phyloP scores from a whole-genome alignment of 2,113 vertebrate species.

The Coptodon bakossiorum region DNA sequence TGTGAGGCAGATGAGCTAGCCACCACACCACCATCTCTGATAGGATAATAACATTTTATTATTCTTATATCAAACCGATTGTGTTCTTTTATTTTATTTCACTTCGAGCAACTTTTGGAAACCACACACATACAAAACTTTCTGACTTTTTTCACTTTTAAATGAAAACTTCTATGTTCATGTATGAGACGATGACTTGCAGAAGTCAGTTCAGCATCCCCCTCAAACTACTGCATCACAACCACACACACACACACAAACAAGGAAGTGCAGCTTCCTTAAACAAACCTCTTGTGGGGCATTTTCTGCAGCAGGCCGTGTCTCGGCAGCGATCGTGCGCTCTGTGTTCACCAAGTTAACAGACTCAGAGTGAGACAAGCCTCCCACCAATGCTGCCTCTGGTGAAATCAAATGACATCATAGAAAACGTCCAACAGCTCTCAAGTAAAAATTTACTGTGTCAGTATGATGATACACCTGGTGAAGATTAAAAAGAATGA shows the following conservation, averaged over 20 bases:
- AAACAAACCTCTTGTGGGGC: conserved; percentile 36
- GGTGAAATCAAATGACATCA: not conserved
- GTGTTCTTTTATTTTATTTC: not conserved
- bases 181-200: not conserved
- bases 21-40: not conserved
- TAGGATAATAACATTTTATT: not conserved
- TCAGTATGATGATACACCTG: not conserved
- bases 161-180: not conserved
- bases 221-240: rapidly evolving
- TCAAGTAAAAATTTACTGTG: not conserved
- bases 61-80: not conserved
- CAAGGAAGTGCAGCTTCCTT: not conserved
- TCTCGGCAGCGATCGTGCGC: not conserved
- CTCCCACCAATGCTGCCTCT: not conserved
- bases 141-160: not conserved
- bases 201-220: not conserved
- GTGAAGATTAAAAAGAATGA: not conserved
- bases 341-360: not conserved
- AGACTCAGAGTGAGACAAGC: not conserved
- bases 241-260: not conserved
- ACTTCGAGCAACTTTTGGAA: not conserved
- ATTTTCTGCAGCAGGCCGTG: not conserved
- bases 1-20: not conserved
- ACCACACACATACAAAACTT: not conserved
- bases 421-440: not conserved